Conservation (phyloP, 2,113 vertebrate species). For the Odocoileus hemionus region DNA sequence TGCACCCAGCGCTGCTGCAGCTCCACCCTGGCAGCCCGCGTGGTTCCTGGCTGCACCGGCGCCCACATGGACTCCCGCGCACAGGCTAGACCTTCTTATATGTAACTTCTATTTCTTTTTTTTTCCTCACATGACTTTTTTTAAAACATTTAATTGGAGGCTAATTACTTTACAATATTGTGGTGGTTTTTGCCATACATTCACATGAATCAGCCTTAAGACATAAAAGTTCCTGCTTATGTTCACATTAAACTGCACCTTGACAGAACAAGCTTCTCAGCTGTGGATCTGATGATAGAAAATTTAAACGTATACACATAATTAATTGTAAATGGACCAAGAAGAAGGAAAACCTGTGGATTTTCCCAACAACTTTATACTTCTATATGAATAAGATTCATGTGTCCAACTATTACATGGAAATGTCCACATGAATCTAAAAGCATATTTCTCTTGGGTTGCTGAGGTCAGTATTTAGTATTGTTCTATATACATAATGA, state of each 20-base stretch:
- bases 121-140: neutral
- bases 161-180: neutral
- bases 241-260: neutral
- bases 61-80: neutral
- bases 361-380: neutral
- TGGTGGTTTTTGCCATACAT: neutral
- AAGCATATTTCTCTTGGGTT: neutral
- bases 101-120: neutral
- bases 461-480: neutral
- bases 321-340: neutral
- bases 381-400: neutral
- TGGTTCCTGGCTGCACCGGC: accelerated
- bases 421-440: neutral
- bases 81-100: neutral
- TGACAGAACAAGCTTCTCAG: neutral
- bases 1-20: neutral
- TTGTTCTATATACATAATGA: neutral
- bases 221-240: neutral
- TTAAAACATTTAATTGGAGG: neutral
- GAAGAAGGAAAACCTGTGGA: neutral
- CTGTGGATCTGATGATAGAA: neutral
- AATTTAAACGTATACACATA: neutral
- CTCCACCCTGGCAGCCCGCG: accelerated
- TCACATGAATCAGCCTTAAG: neutral
- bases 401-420: neutral